A percentile compares a stretch with the other conserved stretches of the same genome.
These are phyloP conservation scores for Salvelinus namaycush DNA, from an alignment of 2,113 vertebrate species.

Conservation along the genomic window DNA sequence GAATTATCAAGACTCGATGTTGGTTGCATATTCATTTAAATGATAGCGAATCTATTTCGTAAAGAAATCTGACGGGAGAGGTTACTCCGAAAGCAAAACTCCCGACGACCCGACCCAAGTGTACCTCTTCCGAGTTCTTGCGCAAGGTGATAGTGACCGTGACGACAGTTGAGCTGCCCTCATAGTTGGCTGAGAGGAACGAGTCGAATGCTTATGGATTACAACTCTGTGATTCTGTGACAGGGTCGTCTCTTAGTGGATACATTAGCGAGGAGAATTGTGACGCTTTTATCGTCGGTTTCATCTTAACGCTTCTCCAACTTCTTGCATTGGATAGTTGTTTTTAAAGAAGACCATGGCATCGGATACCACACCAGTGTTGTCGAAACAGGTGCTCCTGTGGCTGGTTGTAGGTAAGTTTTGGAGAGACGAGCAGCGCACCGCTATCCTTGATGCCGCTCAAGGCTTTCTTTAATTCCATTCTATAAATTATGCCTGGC, in stretches of 20 bases:
- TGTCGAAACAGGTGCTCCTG: slow-evolving; percentile 23
- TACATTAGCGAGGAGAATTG: neutral
- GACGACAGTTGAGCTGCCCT: neutral
- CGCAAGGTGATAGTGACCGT: neutral
- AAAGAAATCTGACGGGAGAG: neutral
- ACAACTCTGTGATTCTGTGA: neutral
- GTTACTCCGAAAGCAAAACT: neutral
- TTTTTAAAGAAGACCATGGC: slow-evolving; percentile 12
- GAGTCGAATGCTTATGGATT: neutral
- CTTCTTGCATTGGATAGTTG: neutral
- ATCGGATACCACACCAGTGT: slow-evolving; percentile 9
- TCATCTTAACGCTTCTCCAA: slow-evolving; percentile 14
- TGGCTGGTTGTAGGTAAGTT: slow-evolving; percentile 35
- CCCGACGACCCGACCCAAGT: neutral
- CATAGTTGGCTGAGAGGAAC: neutral
- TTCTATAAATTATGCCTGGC: too few relatives aligned
- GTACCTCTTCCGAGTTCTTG: neutral
- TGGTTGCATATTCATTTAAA: neutral
- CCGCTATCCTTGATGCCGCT: neutral
- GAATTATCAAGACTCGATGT: neutral
- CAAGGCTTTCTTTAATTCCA: neutral
- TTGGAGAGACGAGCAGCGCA: neutral
- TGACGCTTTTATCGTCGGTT: neutral
- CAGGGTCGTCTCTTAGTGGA: neutral
- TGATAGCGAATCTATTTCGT: neutral